Evolutionary conservation across 2,797 vertebrate species (phyloP), one percentile per base, ranked within the genome.

Genomic region (Poecilia picta): DNA sequence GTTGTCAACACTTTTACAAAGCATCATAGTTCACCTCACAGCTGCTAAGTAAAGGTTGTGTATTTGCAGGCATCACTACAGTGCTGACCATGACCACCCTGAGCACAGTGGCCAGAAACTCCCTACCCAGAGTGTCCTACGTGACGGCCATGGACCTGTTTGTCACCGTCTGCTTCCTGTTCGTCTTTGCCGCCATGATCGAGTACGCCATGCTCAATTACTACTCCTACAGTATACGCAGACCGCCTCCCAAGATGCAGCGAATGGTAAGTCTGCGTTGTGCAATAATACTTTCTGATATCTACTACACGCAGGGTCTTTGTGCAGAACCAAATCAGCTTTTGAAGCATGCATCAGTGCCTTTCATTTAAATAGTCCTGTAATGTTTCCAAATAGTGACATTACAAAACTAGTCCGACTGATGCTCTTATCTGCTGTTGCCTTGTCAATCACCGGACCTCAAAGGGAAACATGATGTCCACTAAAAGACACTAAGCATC

Each of bases 71-170:
- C 41, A 99, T 99, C 93, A 99, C 98, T 76, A 99, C 98, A 0
- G 98, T 99, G 55, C 88, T 99, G 90, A 99, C 98, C 78, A 99
- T 99, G 98, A 99, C 98, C 89, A 99, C 98, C 0, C 94, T 99
- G 91, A 99, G 98, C 90, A 98, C 98, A 18, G 98, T 99, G 75
- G 97, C 98, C 80, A 95, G 98, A 79, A 99, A 97, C 59, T 99
- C 98, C 0, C 89, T 99, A 33, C 98, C 98, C 0, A 95, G 98
- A 23, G 98, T 99, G 72, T 99, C 98, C 81, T 99, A 99, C 0
- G 96, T 99, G 92, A 99, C 98, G 0, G 98, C 98, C 78, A 99
- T 99, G 98, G 98, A 99, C 91, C 95, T 99, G 74, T 99, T 99
- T 31, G 98, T 99, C 91, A 99, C 98, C 0, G 98, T 99, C 75